Percentiles rank a stretch among this genome's conserved stretches.
phyloP scores from a whole-genome alignment of 2,113 vertebrate genomes.

The Anthoscopus minutus region DNA sequence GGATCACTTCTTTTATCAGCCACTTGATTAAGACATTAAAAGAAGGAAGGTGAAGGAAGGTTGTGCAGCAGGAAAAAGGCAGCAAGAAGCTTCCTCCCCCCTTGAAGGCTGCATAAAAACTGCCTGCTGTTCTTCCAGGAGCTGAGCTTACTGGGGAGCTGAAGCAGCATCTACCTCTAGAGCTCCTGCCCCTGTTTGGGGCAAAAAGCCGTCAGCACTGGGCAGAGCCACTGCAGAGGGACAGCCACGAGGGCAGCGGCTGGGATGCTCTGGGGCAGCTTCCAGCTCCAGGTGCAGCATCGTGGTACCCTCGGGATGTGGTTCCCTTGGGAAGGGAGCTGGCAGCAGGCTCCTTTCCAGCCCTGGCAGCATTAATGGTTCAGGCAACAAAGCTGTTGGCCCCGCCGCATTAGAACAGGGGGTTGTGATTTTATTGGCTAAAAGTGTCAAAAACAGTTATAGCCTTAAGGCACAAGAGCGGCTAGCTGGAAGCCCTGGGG shows the following conservation, averaged over 20 bases:
- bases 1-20: slow-evolving; percentile 72
- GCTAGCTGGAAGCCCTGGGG: not conserved
- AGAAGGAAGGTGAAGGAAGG: slow-evolving; percentile 72
- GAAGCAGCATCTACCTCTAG: rapidly evolving
- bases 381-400: rapidly evolving
- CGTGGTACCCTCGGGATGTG: rapidly evolving
- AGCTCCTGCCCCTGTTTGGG: not conserved
- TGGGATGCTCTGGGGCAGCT: not conserved
- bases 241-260: not conserved
- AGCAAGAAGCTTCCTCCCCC: not conserved
- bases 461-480: not conserved
- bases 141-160: rapidly evolving
- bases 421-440: not conserved
- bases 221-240: not conserved
- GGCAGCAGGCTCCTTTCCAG: not conserved
- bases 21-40: slow-evolving; percentile 75
- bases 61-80: slow-evolving; percentile 37
- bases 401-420: rapidly evolving
- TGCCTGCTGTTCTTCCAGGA: not conserved
- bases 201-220: not conserved
- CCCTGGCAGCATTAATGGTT: not conserved
- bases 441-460: not conserved
- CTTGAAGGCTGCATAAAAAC: not conserved
- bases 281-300: rapidly evolving
- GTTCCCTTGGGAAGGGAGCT: not conserved